Percentiles rank a stretch among this genome's conserved stretches.
These are phyloP conservation scores for Cephalopterus ornatus DNA, from an alignment of 2,113 vertebrate genomes.

Conservation along the genomic window DNA sequence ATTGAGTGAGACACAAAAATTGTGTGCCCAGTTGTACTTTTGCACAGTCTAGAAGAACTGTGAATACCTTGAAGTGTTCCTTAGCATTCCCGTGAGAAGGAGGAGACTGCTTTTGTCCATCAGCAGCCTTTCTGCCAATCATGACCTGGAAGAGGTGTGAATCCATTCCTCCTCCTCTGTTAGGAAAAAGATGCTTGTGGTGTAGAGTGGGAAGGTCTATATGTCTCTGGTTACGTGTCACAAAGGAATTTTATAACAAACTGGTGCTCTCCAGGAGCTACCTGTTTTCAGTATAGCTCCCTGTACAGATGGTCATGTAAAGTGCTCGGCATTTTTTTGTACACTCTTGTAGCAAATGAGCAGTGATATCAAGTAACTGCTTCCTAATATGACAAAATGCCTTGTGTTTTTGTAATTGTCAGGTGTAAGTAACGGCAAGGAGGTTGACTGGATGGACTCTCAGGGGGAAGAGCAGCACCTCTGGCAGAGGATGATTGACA, in stretches of 20 bases:
- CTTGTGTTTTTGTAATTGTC: background rate
- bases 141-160: background rate
- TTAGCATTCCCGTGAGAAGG: background rate
- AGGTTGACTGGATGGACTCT: conserved; percentile 96
- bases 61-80: background rate
- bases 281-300: background rate
- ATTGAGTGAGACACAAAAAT: background rate
- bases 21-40: background rate
- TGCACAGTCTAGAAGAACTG: background rate
- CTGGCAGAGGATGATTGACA: conserved; percentile 94
- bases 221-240: background rate
- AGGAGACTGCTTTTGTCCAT: background rate
- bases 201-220: background rate
- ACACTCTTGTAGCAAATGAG: background rate
- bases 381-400: background rate
- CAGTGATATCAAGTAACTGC: background rate
- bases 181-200: background rate
- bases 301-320: background rate
- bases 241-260: background rate
- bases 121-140: background rate
- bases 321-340: background rate
- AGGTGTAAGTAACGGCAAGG: conserved; percentile 90
- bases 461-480: conserved; percentile 88
- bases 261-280: background rate
- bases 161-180: background rate